Percentiles rank a stretch among this genome's conserved stretches.
Evolutionary conservation across 2,888 invertebrate genomes (phyloP).

Genomic region (Colostygia pectinataria): DNA sequence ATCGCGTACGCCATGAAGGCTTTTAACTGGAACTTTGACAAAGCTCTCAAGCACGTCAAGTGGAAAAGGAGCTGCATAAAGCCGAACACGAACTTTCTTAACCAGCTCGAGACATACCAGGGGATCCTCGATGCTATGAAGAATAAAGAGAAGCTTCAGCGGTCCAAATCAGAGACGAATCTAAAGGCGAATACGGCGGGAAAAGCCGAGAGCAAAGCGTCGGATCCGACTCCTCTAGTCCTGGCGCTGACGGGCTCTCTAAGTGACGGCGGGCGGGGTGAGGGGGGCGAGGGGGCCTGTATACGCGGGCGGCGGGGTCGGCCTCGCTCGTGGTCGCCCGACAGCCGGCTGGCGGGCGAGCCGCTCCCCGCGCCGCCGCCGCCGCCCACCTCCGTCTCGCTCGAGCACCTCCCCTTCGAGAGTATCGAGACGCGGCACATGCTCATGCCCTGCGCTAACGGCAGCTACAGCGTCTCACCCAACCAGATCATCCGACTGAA

Average conservation of each 20-base stretch:
- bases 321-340: conserved; percentile 90
- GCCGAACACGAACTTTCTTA: conserved; percentile 97
- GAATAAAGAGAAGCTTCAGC: conserved; percentile 95
- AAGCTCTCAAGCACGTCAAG: conserved; percentile 95
- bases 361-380: conserved; percentile 76
- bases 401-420: conserved; percentile 82
- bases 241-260: conserved; percentile 77
- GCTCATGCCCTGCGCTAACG: conserved; percentile 92
- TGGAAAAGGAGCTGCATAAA: conserved; percentile 96
- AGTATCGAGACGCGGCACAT: conserved; percentile 87
- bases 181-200: conserved; percentile 86
- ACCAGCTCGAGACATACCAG: conserved; percentile 97
- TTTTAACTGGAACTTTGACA: conserved; percentile 95
- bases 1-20: conserved; percentile 99
- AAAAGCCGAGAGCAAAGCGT: conserved; percentile 82
- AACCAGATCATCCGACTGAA: conserved; percentile 94
- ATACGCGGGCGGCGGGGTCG: too few relatives aligned
- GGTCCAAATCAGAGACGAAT: conserved; percentile 96
- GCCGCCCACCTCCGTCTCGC: conserved; percentile 85
- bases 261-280: conserved; percentile 40
- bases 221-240: conserved; percentile 84
- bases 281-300: conserved; percentile 27
- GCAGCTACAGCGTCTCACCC: conserved; percentile 94
- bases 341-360: conserved; percentile 78
- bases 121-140: conserved; percentile 98